Conservation (phyloP, 2,797 vertebrate genomes). For the Liparis tanakae region DNA sequence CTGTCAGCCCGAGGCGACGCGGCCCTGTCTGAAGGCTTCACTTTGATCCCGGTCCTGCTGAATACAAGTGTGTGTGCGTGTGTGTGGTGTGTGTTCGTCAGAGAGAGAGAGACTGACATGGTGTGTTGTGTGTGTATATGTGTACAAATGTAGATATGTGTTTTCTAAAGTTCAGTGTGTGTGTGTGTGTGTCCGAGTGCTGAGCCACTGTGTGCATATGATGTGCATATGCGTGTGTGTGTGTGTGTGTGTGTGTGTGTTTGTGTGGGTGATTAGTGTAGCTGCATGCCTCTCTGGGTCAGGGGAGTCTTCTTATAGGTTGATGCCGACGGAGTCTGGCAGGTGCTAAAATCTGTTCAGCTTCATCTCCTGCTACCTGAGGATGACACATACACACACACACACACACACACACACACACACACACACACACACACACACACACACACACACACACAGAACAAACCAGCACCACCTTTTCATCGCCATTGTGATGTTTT, state of each 20-base stretch:
- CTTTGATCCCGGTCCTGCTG: conserved; percentile 56
- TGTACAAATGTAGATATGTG: neutral
- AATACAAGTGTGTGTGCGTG: neutral
- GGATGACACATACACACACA: conserved; percentile 8
- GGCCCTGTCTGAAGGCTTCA: conserved; percentile 41
- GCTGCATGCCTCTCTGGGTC: conserved; percentile 45
- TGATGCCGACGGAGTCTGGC: conserved; percentile 45
- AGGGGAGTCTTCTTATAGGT: conserved; percentile 21
- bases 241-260: conserved; percentile 12
- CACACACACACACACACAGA: conserved; percentile 2
- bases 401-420: conserved; percentile 22
- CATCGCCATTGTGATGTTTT: neutral
- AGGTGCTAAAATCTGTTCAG: conserved; percentile 41
- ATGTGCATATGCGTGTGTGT: neutral
- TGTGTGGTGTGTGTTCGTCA: conserved; percentile 2
- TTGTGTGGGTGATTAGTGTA: conserved; percentile 28
- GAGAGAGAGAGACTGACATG: neutral
- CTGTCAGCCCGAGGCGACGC: conserved; percentile 58
- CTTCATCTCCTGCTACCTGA: conserved; percentile 40
- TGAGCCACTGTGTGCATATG: conserved; percentile 5
- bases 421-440: conserved; percentile 18
- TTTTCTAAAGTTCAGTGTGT: neutral
- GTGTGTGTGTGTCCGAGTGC: neutral
- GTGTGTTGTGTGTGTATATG: conserved; percentile 14
- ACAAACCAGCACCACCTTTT: neutral